A percentile compares a stretch with the other conserved stretches of the same genome.
These are phyloP conservation scores for Archegozetes longisetosus DNA, from an alignment of 1,140 invertebrate genomes.

Conservation along the genomic window DNA sequence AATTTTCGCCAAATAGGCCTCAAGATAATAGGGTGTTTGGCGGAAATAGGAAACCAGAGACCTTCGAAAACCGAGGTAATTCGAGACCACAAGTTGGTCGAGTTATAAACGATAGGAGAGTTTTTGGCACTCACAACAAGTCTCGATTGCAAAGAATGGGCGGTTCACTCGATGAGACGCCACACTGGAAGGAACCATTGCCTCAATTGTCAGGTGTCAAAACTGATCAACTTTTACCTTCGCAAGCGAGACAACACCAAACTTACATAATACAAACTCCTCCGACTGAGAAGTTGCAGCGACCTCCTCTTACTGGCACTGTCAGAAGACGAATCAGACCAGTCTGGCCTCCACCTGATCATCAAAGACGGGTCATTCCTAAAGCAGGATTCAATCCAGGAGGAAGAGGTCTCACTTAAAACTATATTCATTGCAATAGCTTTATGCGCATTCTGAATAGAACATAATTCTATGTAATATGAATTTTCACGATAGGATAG, in stretches of 20 bases:
- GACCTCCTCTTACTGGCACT: slow-evolving; percentile 4
- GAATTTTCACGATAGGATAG: too few relatives aligned
- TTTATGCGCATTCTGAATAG: too few relatives aligned
- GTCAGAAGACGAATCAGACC: slow-evolving; percentile 1
- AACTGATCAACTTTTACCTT: slow-evolving; percentile 11
- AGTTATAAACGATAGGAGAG: background rate
- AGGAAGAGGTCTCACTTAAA: slow-evolving; percentile 1
- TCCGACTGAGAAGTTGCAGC: slow-evolving; percentile 5
- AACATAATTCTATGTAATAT: too few relatives aligned
- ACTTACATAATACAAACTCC: slow-evolving; percentile 11
- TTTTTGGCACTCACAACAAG: slow-evolving; percentile 2
- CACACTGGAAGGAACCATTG: slow-evolving; percentile 7
- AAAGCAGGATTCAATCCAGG: background rate
- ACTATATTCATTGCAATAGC: background rate
- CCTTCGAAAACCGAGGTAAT: background rate
- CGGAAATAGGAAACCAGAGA: background rate
- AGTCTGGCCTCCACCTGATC: slow-evolving; percentile 10
- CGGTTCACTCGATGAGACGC: background rate
- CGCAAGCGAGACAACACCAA: slow-evolving; percentile 4
- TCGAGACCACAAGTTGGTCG: background rate
- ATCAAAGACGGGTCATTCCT: background rate
- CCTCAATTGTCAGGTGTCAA: slow-evolving; percentile 1
- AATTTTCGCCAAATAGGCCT: too few relatives aligned
- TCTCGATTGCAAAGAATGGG: background rate
- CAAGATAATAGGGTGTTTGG: too few relatives aligned